Evolutionary conservation across 2,888 invertebrate genomes (phyloP).

Genomic region (Xestia xanthographa): DNA sequence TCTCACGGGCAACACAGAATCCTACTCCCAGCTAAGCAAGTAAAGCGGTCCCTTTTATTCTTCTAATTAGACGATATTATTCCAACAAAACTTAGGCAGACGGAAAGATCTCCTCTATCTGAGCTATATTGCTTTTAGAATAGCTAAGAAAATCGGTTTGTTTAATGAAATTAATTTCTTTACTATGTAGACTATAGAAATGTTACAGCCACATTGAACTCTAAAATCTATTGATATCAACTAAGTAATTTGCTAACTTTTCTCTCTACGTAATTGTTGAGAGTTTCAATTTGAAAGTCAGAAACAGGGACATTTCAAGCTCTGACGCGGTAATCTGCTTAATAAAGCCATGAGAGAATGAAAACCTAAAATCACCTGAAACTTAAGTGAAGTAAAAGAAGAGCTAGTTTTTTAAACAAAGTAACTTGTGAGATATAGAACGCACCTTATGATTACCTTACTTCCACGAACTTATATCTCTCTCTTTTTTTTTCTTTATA

Average conservation of each 20-base stretch:
- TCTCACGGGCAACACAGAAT: background rate
- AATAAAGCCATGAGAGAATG: background rate
- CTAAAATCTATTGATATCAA: background rate
- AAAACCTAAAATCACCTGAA: no score
- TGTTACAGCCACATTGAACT: background rate
- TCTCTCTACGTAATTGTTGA: background rate
- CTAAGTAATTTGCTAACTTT: no score
- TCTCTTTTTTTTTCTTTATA: no score
- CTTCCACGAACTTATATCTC: no score
- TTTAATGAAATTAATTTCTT: background rate
- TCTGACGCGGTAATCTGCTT: background rate
- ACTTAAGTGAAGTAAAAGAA: no score
- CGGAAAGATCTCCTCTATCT: background rate
- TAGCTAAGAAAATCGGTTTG: background rate
- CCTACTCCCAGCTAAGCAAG: background rate
- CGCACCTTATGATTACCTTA: no score
- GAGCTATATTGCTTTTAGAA: background rate
- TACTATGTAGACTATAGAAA: background rate
- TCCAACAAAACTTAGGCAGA: background rate
- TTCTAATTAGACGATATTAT: background rate
- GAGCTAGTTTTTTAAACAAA: no score
- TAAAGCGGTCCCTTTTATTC: constrained; percentile 4
- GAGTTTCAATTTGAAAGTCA: background rate
- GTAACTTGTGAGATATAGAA: no score
- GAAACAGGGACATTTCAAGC: background rate